Percentiles rank a stretch among this genome's conserved stretches.
phyloP scores from a whole-genome alignment of 2,888 invertebrate species.

The Gymnocheta viridis region DNA sequence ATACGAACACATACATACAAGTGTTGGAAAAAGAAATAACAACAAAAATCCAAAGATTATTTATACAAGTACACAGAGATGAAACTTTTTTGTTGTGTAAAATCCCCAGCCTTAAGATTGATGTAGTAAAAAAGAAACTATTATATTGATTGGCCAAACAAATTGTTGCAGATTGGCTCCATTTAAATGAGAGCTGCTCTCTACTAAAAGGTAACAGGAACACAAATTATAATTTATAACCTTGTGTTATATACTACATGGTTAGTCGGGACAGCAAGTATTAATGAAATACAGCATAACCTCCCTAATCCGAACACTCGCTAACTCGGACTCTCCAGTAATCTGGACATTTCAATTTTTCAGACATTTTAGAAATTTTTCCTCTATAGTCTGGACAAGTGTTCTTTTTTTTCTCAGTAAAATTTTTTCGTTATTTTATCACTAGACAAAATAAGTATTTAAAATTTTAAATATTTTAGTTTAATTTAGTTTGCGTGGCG shows the following conservation, averaged over 20 bases:
- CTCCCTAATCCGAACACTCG: too few species aligned
- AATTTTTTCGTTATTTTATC: too few species aligned
- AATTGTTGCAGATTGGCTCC: neutral
- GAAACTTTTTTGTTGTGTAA: neutral
- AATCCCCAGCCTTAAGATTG: neutral
- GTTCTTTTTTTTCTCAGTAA: too few species aligned
- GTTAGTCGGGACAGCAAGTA: neutral
- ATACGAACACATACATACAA: neutral
- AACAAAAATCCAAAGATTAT: neutral
- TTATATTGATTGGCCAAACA: neutral
- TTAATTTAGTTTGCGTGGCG: too few species aligned
- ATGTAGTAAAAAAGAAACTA: neutral
- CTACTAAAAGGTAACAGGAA: neutral
- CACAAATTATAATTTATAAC: conserved; percentile 12
- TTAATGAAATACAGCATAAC: too few species aligned
- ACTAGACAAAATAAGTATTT: too few species aligned
- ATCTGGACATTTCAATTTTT: too few species aligned
- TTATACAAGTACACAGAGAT: neutral
- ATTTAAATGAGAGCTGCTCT: neutral
- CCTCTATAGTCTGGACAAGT: too few species aligned
- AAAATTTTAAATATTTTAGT: too few species aligned
- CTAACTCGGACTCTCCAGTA: too few species aligned
- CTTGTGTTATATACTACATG: neutral
- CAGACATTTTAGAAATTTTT: too few species aligned
- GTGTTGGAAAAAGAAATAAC: neutral